Evolutionary conservation across 1,140 invertebrate genomes (phyloP).

Genomic region (Dryas iulia): DNA sequence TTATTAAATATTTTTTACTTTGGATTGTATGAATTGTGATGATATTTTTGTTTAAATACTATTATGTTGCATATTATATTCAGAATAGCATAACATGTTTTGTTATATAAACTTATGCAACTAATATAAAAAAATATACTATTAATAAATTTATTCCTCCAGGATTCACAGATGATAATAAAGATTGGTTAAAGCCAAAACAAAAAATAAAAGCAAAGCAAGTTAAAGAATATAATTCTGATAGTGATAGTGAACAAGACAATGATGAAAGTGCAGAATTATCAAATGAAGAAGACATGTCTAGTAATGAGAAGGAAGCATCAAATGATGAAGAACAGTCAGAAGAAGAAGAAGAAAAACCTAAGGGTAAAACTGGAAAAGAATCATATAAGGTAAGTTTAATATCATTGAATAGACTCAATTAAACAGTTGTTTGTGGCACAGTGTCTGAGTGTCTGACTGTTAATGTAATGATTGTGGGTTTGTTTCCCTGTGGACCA

Average conservation of each 20-base stretch:
- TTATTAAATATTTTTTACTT: neutral
- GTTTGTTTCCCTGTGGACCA: too few relatives aligned
- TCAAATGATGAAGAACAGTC: slow-evolving; percentile 5
- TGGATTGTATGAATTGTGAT: too few relatives aligned
- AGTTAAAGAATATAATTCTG: slow-evolving; percentile 40
- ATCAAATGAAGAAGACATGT: slow-evolving; percentile 43
- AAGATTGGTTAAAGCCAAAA: slow-evolving; percentile 85
- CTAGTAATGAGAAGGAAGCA: slow-evolving; percentile 32
- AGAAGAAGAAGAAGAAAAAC: slow-evolving; percentile 45
- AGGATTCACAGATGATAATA: slow-evolving; percentile 86
- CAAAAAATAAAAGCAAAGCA: slow-evolving; percentile 55
- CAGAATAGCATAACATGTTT: neutral
- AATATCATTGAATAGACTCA: too few relatives aligned
- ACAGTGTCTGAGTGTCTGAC: too few relatives aligned
- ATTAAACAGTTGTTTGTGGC: too few relatives aligned
- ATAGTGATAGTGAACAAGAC: slow-evolving; percentile 32
- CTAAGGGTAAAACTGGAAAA: slow-evolving; percentile 37
- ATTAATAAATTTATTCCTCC: too few relatives aligned
- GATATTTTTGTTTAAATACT: too few relatives aligned
- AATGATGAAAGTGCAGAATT: slow-evolving; percentile 38
- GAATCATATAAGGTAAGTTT: slow-evolving; percentile 65
- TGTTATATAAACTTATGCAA: slow-evolving; percentile 3
- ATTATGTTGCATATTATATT: too few relatives aligned
- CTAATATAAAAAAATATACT: slow-evolving; percentile 2
- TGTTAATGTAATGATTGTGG: too few relatives aligned